Evolutionary conservation across 2,797 vertebrate genomes (phyloP), one percentile per base, ranked within the genome.

Genomic region (Uromys caudimaculatus): DNA sequence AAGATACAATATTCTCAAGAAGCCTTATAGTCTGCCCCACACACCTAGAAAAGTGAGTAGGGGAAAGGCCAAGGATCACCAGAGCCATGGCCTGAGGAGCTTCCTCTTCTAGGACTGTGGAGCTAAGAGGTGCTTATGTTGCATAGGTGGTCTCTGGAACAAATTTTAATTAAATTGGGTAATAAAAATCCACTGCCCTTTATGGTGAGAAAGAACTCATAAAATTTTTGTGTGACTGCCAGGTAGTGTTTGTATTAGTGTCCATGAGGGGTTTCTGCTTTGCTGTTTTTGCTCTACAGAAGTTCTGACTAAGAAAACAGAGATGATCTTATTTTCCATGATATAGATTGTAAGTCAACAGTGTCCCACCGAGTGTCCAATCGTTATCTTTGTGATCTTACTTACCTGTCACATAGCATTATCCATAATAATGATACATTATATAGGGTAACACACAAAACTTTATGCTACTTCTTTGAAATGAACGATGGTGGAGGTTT

Each of bases 171-270:
- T 98, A 97, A 97, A 95, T 88, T 12, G n/a, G 75, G 93, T 52
- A 79, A 29, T 98, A 98, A 98, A 98, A 97, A 94, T 19, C 12
- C 77, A 77, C 62, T 98, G 92, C 96, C 52, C 79, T 97, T 98
- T 98, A 94, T 95, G 89, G 97, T 98, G 97, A 98, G 97, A 98
- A 98, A 97, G 52, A 97, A 64, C 97, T 97, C 91, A 92, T 98
- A 97, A 98, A 98, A 95, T 71, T 93, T 90, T 98, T 77, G 95
- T 94, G 82, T 94, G 86, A 95, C 88, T 96, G 96, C 97, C 93
- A 98, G 97, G 93, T 96, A 97, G 91, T 93, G 95, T 98, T 98
- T 97, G 85, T 76, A 73, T 97, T 97, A 96, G 54, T 95, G 73
- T 96, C 97, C 93, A 62, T 75, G n/a, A 78, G 67, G 92, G 64